Evolutionary conservation across 2,888 invertebrate genomes (phyloP).

Genomic region (Pocota personata): DNA sequence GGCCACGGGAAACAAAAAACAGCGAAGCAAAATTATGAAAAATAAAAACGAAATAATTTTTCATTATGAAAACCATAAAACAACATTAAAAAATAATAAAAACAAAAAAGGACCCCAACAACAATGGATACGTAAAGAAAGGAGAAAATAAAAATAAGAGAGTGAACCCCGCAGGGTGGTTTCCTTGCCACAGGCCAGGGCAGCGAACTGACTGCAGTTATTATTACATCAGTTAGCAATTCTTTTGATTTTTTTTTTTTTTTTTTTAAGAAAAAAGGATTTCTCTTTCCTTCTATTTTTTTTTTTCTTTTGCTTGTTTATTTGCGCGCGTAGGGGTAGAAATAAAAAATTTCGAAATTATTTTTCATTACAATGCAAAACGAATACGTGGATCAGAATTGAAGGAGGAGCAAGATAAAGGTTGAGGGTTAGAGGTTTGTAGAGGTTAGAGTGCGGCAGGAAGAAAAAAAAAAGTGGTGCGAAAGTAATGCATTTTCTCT

Average conservation of each 20-base stretch:
- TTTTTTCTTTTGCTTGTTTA: background rate
- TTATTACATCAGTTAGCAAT: constrained; percentile 67
- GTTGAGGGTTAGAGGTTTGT: constrained; percentile 33
- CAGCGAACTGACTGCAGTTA: constrained; percentile 62
- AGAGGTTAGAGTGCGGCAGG: background rate
- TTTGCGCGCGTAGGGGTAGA: background rate
- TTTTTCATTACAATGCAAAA: constrained; percentile 48
- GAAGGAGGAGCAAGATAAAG: background rate
- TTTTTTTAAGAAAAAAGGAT: constrained; percentile 12
- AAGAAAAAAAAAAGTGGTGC: background rate
- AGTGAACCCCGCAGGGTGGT: constrained; percentile 8
- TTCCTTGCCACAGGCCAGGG: constrained; percentile 42
- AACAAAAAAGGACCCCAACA: constrained; percentile 33
- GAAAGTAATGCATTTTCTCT: constrained; percentile 39
- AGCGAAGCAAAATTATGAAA: constrained; percentile 58
- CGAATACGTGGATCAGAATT: background rate
- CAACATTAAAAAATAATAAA: constrained; percentile 65
- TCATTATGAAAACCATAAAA: constrained; percentile 72
- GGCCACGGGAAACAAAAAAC: background rate
- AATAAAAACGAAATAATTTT: constrained; percentile 71
- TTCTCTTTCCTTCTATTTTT: constrained; percentile 6
- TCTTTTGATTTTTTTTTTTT: constrained; percentile 28
- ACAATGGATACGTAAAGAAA: constrained; percentile 1
- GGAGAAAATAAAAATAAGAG: background rate
- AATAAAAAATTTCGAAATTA: constrained; percentile 27